Base-by-base conservation (phyloP, 2,888 invertebrate genomes). In the Sphinx pinastri region DNA sequence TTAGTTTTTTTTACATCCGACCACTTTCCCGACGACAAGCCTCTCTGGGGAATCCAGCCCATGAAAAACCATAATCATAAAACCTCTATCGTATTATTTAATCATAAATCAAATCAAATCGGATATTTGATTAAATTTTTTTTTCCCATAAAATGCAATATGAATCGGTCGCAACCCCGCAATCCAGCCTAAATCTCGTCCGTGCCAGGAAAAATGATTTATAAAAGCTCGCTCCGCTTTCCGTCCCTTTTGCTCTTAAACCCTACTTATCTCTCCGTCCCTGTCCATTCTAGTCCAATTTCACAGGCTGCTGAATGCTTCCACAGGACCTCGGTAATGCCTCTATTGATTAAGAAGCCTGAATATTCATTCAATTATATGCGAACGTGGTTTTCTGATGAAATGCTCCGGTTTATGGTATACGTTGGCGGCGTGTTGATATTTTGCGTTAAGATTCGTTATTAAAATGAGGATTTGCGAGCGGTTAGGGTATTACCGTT, bases 361-460 rank as follows among this genome's bases (percentile, higher is more conserved):
- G 93, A 93, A 93, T 93, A 93, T 93, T 92, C 93, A 93, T 92
- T 90, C 92, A 93, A 93, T 93, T 93, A 92, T 88, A 89, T 88
- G 87, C 84, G 83, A 80, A 79, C 83, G 85, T 79, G 87, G 88
- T 85, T 91, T 84, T 84, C 85, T 87, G 86, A 87, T 87, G 87
- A 88, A 88, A 88, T 81, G 47, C 54, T 71, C 60, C 38, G 54
- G 69, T 69, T 69, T 63, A 63, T 54, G 60, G 38, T 60, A 60
- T 60, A 69, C 52, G 47, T 19, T 51, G 38, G 31, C 16, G 38
- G 14, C 38, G 59, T 60, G 59, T 69, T 69, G 59, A 67, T 67
- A 52, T 67, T 52, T 67, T 67, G 38, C 49, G 63, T 63, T 63
- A 63, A 49, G 63, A 47, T 63, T 63, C 63, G 63, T 63, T 63